Evolutionary conservation across 1,140 invertebrate species (phyloP), one percentile per base, ranked within the genome.

Genomic region (Lasioglossum albipes): DNA sequence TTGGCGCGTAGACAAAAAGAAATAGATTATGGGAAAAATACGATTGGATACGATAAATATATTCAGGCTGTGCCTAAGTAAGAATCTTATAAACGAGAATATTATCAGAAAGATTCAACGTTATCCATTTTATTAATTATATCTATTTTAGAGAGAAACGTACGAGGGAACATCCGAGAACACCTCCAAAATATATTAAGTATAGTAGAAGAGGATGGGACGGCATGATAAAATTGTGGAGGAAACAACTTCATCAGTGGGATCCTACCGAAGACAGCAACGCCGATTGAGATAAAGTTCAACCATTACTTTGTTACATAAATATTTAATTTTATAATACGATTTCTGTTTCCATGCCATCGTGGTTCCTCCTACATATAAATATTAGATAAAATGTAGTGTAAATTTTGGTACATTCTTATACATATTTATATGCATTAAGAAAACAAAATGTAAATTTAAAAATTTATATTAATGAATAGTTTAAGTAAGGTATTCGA

Each of bases 1-100:
- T 90, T 99, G 78, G 91, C 94, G 52, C 95, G 98, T 79, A 94
- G 98, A 75, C 97, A 98, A 89, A 99, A 98, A 92, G 97, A 98
- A 93, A 98, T 99, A 91, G 97, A 98, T 91, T 98, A 97, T 94
- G 98, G 98, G 31, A 99, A 98, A 94, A 98, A 98, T 90, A 99
- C 98, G 16, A 92, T 96, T 80, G 97, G 97, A 59, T 99, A 99
- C 93, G 95, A 97, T 72, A 95, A 95, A 91, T 99, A 98, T 86
- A 89, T 94, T 2, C 93, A 95, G 87, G 83, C 94, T 81, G 94
- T 98, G 61, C 97, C 97, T 71, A 96, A 95, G 97, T 97, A 95
- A 94, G 94, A 41, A 64, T 81, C 61, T 73, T 18, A 18, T 59
- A 16, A 27, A 61, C 54, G 41, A 36, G 9, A 18, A 41, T 70